A percentile compares a stretch with the other conserved stretches of the same genome.
Evolutionary conservation across 1,140 invertebrate species (phyloP).

Genomic region (Drosophila arawakana): DNA sequence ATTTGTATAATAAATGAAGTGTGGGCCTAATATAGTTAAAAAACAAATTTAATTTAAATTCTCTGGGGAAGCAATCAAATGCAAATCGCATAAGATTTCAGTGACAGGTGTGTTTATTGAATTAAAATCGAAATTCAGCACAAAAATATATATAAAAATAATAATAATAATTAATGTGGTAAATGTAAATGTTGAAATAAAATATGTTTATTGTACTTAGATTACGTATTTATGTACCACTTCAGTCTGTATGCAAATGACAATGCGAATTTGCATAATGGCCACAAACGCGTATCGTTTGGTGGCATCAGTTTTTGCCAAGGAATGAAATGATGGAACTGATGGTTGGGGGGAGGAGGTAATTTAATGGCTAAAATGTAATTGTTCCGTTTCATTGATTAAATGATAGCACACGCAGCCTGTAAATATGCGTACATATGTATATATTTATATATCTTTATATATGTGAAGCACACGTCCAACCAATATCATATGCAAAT

Average conservation of each 20-base stretch:
- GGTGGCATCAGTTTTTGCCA: constrained; percentile 1
- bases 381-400: constrained; percentile 70
- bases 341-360: constrained; percentile 16
- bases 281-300: constrained; percentile 37
- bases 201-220: constrained; percentile 27
- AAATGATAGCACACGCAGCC: constrained; percentile 52
- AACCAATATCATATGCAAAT: constrained; percentile 64
- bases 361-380: constrained; percentile 72
- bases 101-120: constrained; percentile 14
- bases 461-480: constrained; percentile 14
- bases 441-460: too few species aligned
- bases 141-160: neutral
- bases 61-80: constrained; percentile 1
- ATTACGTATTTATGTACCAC: constrained; percentile 43
- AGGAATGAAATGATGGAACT: too few species aligned
- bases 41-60: constrained; percentile 14
- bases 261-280: constrained; percentile 64
- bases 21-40: neutral
- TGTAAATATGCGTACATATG: neutral
- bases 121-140: neutral
- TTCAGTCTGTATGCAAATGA: constrained; percentile 61
- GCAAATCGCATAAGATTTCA: constrained; percentile 9
- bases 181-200: constrained; percentile 35
- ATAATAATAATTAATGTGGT: constrained; percentile 23
- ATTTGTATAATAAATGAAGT: constrained; percentile 21